phyloP scores from a whole-genome alignment of 1,140 invertebrate species.

The Listronotus oregonensis region DNA sequence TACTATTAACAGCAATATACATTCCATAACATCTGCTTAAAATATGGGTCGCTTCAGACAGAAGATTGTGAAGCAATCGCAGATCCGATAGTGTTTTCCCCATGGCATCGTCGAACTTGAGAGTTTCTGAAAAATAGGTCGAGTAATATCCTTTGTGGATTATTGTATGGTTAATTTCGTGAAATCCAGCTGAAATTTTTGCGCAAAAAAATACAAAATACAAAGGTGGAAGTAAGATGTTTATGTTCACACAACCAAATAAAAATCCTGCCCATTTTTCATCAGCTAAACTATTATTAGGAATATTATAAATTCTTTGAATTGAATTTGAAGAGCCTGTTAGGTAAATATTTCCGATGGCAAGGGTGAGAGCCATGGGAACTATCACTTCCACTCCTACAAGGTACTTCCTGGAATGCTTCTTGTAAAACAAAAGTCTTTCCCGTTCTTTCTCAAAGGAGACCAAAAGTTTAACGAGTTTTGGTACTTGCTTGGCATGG shows the following conservation, averaged over 20 bases:
- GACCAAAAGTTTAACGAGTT: slow-evolving; percentile 10
- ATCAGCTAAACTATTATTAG: background rate
- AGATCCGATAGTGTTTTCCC: slow-evolving; percentile 10
- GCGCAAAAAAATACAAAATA: slow-evolving; percentile 31
- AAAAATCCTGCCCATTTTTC: background rate
- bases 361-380: background rate
- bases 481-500: background rate
- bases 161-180: slow-evolving; percentile 30
- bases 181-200: slow-evolving; percentile 29
- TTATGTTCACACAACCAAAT: slow-evolving; percentile 25
- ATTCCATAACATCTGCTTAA: slow-evolving; percentile 32
- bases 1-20: slow-evolving; percentile 31
- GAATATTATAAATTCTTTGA: background rate
- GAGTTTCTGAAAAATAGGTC: background rate
- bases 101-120: slow-evolving; percentile 7
- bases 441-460: slow-evolving; percentile 8
- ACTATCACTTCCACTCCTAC: too few relatives aligned
- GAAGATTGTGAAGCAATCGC: slow-evolving; percentile 33
- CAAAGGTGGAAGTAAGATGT: slow-evolving; percentile 29
- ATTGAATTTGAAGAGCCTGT: background rate
- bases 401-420: background rate
- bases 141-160: slow-evolving; percentile 6
- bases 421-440: background rate
- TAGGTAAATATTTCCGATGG: too few relatives aligned
- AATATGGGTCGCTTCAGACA: slow-evolving; percentile 22